Percentiles rank a stretch among this genome's conserved stretches.
Evolutionary conservation across 2,888 invertebrate genomes (phyloP).

Genomic region (Acheta domesticus): DNA sequence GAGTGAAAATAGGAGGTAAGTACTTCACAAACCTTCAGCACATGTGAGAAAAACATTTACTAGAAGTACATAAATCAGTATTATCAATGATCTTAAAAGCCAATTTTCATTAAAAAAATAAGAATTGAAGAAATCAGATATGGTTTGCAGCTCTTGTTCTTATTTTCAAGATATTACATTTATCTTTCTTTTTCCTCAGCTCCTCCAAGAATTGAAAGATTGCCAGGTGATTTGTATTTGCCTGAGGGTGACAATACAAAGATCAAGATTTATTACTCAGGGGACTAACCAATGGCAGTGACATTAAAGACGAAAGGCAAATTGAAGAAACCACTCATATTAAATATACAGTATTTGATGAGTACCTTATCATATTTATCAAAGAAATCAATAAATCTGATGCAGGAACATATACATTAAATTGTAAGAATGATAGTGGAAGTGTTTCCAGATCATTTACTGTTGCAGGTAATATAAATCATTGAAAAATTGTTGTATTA

Average conservation of each 20-base stretch:
- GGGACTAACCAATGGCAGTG: constrained; percentile 93
- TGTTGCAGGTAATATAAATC: constrained; percentile 64
- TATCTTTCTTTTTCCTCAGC: constrained; percentile 51
- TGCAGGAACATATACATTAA: constrained; percentile 82
- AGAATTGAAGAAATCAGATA: neutral
- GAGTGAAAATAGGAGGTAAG: constrained; percentile 86
- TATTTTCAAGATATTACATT: no score
- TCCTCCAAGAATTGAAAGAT: constrained; percentile 87
- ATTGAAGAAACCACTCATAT: constrained; percentile 73
- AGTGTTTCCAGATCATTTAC: constrained; percentile 77
- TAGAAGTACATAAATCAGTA: neutral
- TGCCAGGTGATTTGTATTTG: constrained; percentile 83
- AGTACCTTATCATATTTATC: constrained; percentile 92
- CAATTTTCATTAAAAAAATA: neutral
- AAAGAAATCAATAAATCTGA: constrained; percentile 88
- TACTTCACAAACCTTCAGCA: constrained; percentile 39
- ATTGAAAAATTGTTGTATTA: neutral
- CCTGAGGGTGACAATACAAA: constrained; percentile 96
- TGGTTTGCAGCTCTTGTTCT: neutral
- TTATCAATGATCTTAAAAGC: neutral
- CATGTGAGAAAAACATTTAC: neutral
- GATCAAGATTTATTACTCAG: constrained; percentile 94
- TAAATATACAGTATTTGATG: constrained; percentile 92
- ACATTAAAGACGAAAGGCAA: constrained; percentile 75
- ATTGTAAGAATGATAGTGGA: constrained; percentile 89